Evolutionary conservation across 2,113 vertebrate genomes (phyloP), one percentile per base, ranked within the genome.

Genomic region (Manacus vitellinus): DNA sequence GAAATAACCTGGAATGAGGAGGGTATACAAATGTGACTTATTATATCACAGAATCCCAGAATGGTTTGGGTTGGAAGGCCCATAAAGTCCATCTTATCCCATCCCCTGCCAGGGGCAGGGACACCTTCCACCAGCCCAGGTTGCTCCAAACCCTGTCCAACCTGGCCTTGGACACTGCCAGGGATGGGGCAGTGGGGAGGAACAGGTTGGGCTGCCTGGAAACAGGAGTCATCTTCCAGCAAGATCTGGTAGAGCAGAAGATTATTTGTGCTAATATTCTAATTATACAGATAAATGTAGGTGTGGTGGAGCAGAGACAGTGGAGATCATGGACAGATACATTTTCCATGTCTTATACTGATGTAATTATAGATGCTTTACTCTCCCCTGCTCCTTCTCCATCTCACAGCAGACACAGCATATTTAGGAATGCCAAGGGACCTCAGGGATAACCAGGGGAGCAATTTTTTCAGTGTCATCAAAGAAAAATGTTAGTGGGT

Each of bases 71-170:
- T 33, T 62, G 55, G 55, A 10, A 47, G 47, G 22, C 25, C 4
- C 14, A 43, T 49, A 33, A 77, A 77, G 22, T 2, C 3, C 47
- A 75, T 37, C 35, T 7, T 5, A 13, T 37, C 0, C 61, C 62
- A 74, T 10, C 25, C 56, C 14, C 30, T 73, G 39, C 59, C 30
- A 8, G 0, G 2, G 23, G 14, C 66, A 73, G 52, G 44, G 39
- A 35, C 51, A 31, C 6, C n/a, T 74, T 6, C 46, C 39, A 33
- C 18, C 8, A 0, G 2, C 19, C 19, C n/a, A 74, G 41, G 7
- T 0, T 55, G 41, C 41, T 55, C 35, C 61, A 37, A 80, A 8
- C n/a, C 30, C n/a, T 0, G 0, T 9, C 75, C 67, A 62, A 0
- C 35, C 47, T 15, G 75, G n/a, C 47, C 47, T 61, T 12, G 54